These are phyloP conservation scores for Dallia pectoralis DNA, from an alignment of 2,797 vertebrate genomes.

Conservation along the genomic window DNA sequence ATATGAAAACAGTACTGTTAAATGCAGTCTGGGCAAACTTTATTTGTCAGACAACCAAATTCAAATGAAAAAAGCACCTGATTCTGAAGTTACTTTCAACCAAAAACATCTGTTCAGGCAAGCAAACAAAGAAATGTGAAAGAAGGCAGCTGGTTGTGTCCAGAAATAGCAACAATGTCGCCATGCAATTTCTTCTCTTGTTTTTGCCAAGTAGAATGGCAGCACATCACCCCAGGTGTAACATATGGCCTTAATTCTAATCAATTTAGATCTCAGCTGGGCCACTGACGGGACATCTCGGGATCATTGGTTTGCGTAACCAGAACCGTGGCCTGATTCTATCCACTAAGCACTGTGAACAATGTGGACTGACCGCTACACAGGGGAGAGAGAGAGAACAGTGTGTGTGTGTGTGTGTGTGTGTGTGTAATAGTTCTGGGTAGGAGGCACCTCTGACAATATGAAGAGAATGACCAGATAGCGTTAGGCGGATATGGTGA, in stretches of 20 bases:
- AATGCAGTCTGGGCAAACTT: not conserved
- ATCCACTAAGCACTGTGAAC: conserved; percentile 40
- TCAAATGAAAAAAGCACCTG: not conserved
- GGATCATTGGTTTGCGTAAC: conserved; percentile 54
- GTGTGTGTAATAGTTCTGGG: conserved; percentile 15
- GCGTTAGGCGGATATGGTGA: not conserved
- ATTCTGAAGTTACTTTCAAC: not conserved
- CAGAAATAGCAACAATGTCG: conserved; percentile 41
- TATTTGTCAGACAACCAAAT: not conserved
- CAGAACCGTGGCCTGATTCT: conserved; percentile 50
- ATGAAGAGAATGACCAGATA: conserved; percentile 6
- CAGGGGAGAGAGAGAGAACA: conserved; percentile 1
- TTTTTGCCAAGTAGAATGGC: conserved; percentile 2
- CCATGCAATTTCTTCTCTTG: conserved; percentile 22
- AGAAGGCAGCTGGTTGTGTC: conserved; percentile 53
- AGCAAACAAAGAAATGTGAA: conserved; percentile 29
- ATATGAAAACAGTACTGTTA: no score
- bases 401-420: conserved; percentile 27
- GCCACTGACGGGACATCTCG: conserved; percentile 34
- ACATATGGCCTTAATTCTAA: conserved; percentile 60
- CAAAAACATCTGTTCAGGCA: conserved; percentile 35
- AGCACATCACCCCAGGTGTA: conserved; percentile 57
- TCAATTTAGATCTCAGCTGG: conserved; percentile 48
- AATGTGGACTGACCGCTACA: not conserved
- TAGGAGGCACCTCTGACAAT: not conserved